Evolutionary conservation across 2,113 vertebrate genomes (phyloP).

Genomic region (Zeus faber): DNA sequence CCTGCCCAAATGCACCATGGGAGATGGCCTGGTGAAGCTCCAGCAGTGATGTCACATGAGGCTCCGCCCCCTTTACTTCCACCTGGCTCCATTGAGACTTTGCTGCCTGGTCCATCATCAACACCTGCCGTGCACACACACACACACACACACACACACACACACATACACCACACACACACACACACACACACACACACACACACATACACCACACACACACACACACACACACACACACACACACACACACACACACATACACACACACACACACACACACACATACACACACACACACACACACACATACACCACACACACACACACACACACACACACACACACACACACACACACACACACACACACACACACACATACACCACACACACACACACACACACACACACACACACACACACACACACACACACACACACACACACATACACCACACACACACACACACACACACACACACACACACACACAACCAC

Average conservation of each 20-base stretch:
- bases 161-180: constrained; percentile 1
- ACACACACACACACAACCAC: too few species aligned
- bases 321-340: background rate
- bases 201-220: background rate
- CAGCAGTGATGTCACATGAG: constrained; percentile 85
- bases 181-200: background rate
- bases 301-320: background rate
- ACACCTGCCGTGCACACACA: constrained; percentile 78
- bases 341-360: constrained; percentile 5
- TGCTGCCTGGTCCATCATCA: constrained; percentile 88
- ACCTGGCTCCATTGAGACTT: constrained; percentile 94
- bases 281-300: constrained; percentile 1
- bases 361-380: background rate
- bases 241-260: too few species aligned
- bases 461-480: too few species aligned
- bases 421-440: too few species aligned
- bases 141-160: background rate
- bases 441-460: too few species aligned
- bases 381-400: too few species aligned
- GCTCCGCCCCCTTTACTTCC: constrained; percentile 89
- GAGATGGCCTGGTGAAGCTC: constrained; percentile 86
- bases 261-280: background rate
- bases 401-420: too few species aligned
- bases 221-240: too few species aligned
- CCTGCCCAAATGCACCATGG: constrained; percentile 71